Conservation (phyloP, 2,888 invertebrate genomes). For the Chaetogeoica ovagalla region DNA sequence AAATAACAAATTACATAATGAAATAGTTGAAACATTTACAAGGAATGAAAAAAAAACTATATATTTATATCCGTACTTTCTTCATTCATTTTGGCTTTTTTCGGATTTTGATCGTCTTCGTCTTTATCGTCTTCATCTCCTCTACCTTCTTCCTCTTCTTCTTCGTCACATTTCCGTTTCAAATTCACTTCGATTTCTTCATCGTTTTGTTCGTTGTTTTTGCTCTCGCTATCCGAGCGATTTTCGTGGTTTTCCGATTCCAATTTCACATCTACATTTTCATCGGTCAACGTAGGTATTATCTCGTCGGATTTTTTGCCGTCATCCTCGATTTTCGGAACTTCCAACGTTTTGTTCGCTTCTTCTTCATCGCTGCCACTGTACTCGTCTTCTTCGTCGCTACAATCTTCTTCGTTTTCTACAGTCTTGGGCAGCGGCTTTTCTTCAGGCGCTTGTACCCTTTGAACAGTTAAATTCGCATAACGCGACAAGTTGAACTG, state of each 20-base stretch:
- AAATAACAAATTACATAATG: not conserved
- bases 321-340: not conserved
- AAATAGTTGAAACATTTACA: slow-evolving; percentile 3
- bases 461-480: slow-evolving; percentile 67
- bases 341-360: slow-evolving; percentile 15
- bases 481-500: slow-evolving; percentile 61
- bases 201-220: slow-evolving; percentile 55
- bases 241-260: slow-evolving; percentile 33
- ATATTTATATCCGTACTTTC: slow-evolving; percentile 16
- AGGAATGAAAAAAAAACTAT: not conserved
- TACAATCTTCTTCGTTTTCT: slow-evolving; percentile 47
- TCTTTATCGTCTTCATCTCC: slow-evolving; percentile 54
- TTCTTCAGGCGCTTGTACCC: slow-evolving; percentile 61
- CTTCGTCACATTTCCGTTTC: slow-evolving; percentile 53
- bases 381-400: slow-evolving; percentile 46
- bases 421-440: slow-evolving; percentile 58
- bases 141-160: slow-evolving; percentile 54
- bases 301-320: slow-evolving; percentile 4
- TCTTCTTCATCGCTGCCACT: slow-evolving; percentile 43
- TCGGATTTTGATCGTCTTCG: slow-evolving; percentile 55
- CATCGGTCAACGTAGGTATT: not conserved
- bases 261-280: not conserved
- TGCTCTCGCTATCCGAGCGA: slow-evolving; percentile 55
- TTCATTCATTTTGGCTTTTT: slow-evolving; percentile 47
- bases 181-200: slow-evolving; percentile 51